phyloP scores from a whole-genome alignment of 2,888 invertebrate species.

The Habroteleia sp. region DNA sequence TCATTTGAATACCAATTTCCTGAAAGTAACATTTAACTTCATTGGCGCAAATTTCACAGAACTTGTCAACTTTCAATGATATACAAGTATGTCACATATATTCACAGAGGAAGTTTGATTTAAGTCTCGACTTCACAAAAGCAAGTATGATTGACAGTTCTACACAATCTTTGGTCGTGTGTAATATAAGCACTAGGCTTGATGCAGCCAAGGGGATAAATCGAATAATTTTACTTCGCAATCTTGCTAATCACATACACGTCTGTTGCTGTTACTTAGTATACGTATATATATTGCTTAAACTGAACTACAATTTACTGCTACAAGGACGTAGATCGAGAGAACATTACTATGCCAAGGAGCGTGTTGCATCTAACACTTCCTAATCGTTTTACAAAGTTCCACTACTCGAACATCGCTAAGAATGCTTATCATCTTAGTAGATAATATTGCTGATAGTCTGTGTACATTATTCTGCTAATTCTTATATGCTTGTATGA shows the following conservation, averaged over 20 bases:
- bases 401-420: conserved; percentile 22
- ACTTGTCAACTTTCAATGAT: conserved; percentile 32
- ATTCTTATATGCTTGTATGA: not conserved
- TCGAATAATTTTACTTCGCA: conserved; percentile 58
- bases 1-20: conserved; percentile 25
- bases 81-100: conserved; percentile 25
- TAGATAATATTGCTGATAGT: conserved; percentile 19
- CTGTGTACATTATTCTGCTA: not conserved
- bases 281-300: conserved; percentile 7
- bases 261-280: conserved; percentile 10
- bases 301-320: conserved; percentile 33
- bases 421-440: conserved; percentile 39
- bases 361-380: conserved; percentile 61
- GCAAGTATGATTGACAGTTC: conserved; percentile 48
- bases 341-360: conserved; percentile 65
- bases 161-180: conserved; percentile 22
- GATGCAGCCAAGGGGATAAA: conserved; percentile 48
- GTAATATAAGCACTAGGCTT: conserved; percentile 30
- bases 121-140: conserved; percentile 30
- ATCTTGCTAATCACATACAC: conserved; percentile 61
- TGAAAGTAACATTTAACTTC: conserved; percentile 25
- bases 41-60: conserved; percentile 20
- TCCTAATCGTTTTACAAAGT: conserved; percentile 66
- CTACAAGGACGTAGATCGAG: conserved; percentile 33
- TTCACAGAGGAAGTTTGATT: conserved; percentile 43